These are phyloP conservation scores for Promerops cafer DNA, from an alignment of 2,113 vertebrate genomes.

Conservation along the genomic window DNA sequence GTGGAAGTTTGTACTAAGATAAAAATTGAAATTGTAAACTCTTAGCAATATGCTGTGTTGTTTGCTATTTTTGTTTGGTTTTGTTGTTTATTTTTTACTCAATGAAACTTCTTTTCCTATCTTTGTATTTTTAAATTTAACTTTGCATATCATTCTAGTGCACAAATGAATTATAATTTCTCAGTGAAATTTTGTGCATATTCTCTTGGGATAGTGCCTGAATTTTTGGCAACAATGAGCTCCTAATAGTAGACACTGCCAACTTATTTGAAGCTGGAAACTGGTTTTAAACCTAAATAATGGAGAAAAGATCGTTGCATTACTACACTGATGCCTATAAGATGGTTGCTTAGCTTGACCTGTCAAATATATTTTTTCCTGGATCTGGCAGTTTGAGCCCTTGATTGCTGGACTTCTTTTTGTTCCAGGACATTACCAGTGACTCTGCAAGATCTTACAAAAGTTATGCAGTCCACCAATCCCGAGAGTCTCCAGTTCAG, in stretches of 20 bases:
- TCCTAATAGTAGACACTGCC: background rate
- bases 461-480: slow-evolving; percentile 76
- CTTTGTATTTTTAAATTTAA: background rate
- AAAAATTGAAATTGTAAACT: background rate
- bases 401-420: background rate
- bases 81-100: background rate
- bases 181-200: background rate
- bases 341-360: background rate
- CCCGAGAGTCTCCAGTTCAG: slow-evolving; percentile 78
- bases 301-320: background rate
- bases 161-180: background rate
- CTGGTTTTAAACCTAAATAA: background rate
- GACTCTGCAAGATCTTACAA: slow-evolving; percentile 83
- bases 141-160: background rate
- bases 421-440: slow-evolving; percentile 81
- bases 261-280: background rate
- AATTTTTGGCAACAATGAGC: background rate
- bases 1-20: background rate
- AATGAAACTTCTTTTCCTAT: background rate
- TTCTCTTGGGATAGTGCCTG: background rate
- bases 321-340: background rate
- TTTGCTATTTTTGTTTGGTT: background rate
- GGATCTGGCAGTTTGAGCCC: background rate
- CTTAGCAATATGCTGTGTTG: background rate
- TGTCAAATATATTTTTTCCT: background rate